A percentile compares a stretch with the other conserved stretches of the same genome.
Conservation (phyloP, 2,888 invertebrate species). For the Clitarchus hookeri region DNA sequence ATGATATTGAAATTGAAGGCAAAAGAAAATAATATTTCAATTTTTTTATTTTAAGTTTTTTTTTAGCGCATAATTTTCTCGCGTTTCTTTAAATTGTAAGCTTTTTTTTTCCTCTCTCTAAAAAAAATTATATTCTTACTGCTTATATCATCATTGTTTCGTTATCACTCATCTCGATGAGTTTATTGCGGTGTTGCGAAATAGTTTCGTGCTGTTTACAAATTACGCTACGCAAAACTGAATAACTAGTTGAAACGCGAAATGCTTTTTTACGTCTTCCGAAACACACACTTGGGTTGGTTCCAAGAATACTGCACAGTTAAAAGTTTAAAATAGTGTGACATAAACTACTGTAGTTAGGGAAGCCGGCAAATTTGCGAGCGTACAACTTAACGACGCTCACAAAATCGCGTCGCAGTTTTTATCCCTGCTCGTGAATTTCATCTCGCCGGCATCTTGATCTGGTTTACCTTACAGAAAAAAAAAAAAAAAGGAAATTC, state of each 20-base stretch:
- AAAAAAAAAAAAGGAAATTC: neutral
- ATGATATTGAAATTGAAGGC: no score
- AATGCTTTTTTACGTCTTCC: neutral
- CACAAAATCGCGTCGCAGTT: constrained; percentile 7
- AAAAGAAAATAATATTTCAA: no score
- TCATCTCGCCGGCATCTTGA: neutral
- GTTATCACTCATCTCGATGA: no score
- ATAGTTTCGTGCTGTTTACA: neutral
- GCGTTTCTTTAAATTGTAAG: no score
- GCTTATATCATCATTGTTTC: no score
- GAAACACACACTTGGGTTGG: neutral
- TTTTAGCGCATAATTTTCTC: no score
- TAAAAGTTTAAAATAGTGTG: constrained; percentile 6
- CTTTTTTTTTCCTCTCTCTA: no score
- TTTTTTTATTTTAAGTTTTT: no score
- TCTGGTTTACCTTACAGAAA: neutral
- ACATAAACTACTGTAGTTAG: neutral
- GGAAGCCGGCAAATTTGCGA: neutral
- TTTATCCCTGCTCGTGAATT: neutral
- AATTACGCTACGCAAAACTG: neutral
- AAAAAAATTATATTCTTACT: no score
- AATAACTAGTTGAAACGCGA: neutral
- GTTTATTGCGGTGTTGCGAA: neutral
- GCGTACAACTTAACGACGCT: neutral
- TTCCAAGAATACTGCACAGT: neutral